Evolutionary conservation across 2,113 vertebrate genomes (phyloP), one percentile per base, ranked within the genome.

Genomic region (Aegotheles bennettii): DNA sequence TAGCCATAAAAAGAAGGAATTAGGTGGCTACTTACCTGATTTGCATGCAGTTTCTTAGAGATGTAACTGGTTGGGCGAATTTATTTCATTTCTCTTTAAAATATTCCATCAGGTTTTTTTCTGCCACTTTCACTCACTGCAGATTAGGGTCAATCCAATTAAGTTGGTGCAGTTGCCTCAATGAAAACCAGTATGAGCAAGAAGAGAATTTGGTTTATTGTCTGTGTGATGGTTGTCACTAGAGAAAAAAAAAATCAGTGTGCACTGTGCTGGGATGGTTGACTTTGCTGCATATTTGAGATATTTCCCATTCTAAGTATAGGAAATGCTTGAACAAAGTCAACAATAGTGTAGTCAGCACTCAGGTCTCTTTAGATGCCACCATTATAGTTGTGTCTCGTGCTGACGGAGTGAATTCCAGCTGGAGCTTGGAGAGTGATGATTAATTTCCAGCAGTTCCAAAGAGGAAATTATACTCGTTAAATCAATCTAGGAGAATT

Each of bases 391-490:
- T 56, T n/a, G 11, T 15, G 67, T 17, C 50, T 24, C 53, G 67
- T 95, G 94, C 97, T 96, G 96, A 96, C 33, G 0, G 74, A 63
- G 90, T 7, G 91, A 75, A 97, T 96, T 96, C 93, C 95, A 65
- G 14, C 0, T 3, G 35, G 63, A 89, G 74, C 76, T 59, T 11
- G 77, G n/a, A 86, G 88, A 87, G 73, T 11, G 83, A 59, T 87
- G 94, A 94, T 93, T 97, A 83, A 95, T 92, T 92, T 84, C 91
- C 92, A 96, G 85, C 93, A 82, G 70, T 85, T 91, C 80, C 88
- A 16, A 59, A 88, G 93, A 97, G 96, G 94, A 97, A 96, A 97
- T 96, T 89, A 92, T 67, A 33, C 95, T 95, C 6, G 65, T 96
- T 89, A 92, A 95, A 94, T 95, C 94, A 87, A 81, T 74, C 33